A percentile compares a stretch with the other conserved stretches of the same genome.
Evolutionary conservation across 2,113 vertebrate species (phyloP).

Genomic region (Psephotus haematonotus): DNA sequence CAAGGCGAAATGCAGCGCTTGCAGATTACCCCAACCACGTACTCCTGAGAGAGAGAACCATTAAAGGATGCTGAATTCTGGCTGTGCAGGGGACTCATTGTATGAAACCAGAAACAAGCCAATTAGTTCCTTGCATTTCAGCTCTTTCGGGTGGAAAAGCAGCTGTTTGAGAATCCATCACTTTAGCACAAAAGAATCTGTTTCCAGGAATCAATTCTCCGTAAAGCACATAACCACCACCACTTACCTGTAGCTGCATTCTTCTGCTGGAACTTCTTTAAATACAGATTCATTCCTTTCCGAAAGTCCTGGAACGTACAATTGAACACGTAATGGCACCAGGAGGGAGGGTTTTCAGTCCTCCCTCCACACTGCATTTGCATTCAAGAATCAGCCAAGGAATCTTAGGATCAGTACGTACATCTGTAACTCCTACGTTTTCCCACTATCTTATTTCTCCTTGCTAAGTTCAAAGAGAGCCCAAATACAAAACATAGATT

Average conservation of each 20-base stretch:
- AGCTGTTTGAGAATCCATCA: not conserved
- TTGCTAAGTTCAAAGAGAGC: not conserved
- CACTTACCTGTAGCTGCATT: constrained; percentile 94
- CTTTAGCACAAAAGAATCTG: not conserved
- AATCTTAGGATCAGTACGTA: too few species aligned
- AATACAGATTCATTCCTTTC: constrained; percentile 97
- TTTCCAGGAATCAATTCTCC: not conserved
- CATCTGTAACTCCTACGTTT: not conserved
- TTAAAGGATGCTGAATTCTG: not conserved
- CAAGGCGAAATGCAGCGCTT: not conserved
- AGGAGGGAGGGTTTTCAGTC: not conserved
- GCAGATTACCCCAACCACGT: not conserved
- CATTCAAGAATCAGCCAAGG: not conserved
- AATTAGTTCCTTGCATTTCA: not conserved
- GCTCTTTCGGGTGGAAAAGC: not conserved
- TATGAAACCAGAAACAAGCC: not conserved
- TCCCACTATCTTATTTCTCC: not conserved
- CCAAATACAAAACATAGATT: not conserved
- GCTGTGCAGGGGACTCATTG: not conserved
- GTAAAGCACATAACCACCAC: not conserved
- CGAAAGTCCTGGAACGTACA: constrained; percentile 88
- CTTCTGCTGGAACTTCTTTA: constrained; percentile 95
- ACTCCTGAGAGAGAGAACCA: not conserved
- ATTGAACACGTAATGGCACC: not conserved
- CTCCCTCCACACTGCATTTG: not conserved